These are phyloP conservation scores for Sphenopsis melanotis DNA, from an alignment of 2,797 vertebrate genomes.

Conservation along the genomic window DNA sequence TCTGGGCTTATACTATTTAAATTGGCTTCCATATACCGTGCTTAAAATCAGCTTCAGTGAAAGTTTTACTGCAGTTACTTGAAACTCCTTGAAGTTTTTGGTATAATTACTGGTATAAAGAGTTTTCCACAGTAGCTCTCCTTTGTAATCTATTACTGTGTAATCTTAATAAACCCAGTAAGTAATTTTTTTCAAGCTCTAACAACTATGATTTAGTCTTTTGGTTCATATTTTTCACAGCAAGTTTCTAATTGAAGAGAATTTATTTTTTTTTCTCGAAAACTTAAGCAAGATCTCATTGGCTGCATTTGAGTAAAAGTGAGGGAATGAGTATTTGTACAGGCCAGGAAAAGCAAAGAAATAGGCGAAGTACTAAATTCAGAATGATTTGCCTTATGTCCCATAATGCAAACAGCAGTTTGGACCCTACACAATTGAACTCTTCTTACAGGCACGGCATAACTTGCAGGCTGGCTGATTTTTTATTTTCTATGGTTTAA, in stretches of 20 bases:
- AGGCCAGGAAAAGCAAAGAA: not conserved
- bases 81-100: not conserved
- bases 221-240: not conserved
- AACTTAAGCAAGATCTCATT: not conserved
- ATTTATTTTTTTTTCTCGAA: not conserved
- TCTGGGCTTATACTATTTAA: not conserved
- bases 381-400: not conserved
- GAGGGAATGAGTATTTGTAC: not conserved
- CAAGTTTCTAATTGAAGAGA: not conserved
- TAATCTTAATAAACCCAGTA: not conserved
- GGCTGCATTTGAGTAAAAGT: not conserved
- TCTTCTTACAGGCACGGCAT: not conserved
- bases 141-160: not conserved
- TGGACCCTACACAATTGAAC: not conserved
- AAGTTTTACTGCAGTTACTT: not conserved
- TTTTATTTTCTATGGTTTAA: not conserved
- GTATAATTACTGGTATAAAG: not conserved
- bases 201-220: not conserved
- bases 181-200: not conserved
- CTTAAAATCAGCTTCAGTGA: not conserved
- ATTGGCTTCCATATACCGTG: not conserved
- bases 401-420: not conserved
- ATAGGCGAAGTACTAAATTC: not conserved
- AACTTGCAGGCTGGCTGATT: not conserved
- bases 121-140: not conserved